These are phyloP conservation scores for Machaerirhynchus nigripectus DNA, from an alignment of 2,113 vertebrate species.

Conservation along the genomic window DNA sequence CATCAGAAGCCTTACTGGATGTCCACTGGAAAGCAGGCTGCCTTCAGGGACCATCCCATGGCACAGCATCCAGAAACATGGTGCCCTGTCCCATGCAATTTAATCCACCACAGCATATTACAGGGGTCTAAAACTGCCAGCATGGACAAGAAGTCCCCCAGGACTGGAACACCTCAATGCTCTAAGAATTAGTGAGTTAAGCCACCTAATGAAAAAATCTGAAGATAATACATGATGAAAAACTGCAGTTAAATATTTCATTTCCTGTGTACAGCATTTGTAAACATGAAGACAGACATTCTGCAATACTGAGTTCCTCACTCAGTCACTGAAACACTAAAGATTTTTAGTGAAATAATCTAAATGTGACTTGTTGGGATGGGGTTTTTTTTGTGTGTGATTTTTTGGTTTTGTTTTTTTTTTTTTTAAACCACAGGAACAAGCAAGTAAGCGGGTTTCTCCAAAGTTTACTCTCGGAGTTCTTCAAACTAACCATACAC, in stretches of 20 bases:
- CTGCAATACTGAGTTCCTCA: neutral
- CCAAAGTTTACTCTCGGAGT: neutral
- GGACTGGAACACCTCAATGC: neutral
- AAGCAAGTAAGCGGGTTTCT: neutral
- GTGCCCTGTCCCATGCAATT: neutral
- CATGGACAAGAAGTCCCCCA: neutral
- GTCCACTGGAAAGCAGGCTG: neutral
- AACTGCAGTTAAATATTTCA: neutral
- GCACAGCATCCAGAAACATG: neutral
- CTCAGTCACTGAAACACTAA: neutral
- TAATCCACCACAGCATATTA: neutral
- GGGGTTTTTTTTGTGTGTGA: too few species aligned
- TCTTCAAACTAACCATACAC: neutral
- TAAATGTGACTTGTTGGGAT: neutral
- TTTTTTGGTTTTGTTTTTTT: neutral
- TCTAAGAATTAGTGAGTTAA: neutral
- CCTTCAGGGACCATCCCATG: accelerated
- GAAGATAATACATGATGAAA: neutral
- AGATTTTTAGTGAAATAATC: neutral
- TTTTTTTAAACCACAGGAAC: neutral
- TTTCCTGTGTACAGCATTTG: neutral
- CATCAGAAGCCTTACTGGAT: neutral
- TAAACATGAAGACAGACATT: neutral
- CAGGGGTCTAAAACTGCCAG: neutral
- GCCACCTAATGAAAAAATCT: neutral